Evolutionary conservation across 2,888 invertebrate species (phyloP).

Genomic region (Tipula unca): DNA sequence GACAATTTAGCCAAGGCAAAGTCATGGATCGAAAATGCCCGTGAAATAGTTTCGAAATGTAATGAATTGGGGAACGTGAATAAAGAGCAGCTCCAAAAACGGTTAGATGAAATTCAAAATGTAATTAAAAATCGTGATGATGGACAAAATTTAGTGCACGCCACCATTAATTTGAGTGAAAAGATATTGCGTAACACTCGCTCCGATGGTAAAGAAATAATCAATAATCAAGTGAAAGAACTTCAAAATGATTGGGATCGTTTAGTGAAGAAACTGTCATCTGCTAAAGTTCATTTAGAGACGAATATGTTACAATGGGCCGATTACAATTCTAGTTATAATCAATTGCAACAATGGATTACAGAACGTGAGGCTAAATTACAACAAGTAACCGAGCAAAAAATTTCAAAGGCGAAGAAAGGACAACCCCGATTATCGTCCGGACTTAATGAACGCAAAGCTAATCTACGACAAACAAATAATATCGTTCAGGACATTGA

Average conservation of each 20-base stretch:
- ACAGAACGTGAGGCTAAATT: slow-evolving; percentile 86
- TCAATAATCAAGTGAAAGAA: slow-evolving; percentile 79
- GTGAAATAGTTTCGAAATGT: slow-evolving; percentile 70
- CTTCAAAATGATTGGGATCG: slow-evolving; percentile 89
- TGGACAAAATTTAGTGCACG: slow-evolving; percentile 78
- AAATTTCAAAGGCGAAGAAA: slow-evolving; percentile 68
- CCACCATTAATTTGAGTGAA: slow-evolving; percentile 82
- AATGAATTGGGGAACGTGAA: slow-evolving; percentile 70
- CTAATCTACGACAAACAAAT: slow-evolving; percentile 81
- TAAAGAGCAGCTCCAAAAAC: slow-evolving; percentile 72
- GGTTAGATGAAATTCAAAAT: slow-evolving; percentile 71
- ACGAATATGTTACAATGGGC: slow-evolving; percentile 91
- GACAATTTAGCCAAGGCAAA: slow-evolving; percentile 66
- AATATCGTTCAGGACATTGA: slow-evolving; percentile 95
- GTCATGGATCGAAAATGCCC: slow-evolving; percentile 80
- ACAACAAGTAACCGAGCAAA: slow-evolving; percentile 81
- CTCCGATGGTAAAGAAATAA: slow-evolving; percentile 80
- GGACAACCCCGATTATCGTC: slow-evolving; percentile 71
- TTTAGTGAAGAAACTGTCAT: slow-evolving; percentile 82
- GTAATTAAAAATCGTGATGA: slow-evolving; percentile 73
- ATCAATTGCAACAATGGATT: slow-evolving; percentile 90
- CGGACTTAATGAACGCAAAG: slow-evolving; percentile 75
- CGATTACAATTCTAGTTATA: slow-evolving; percentile 88
- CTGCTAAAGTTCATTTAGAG: slow-evolving; percentile 83
- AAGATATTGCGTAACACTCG: slow-evolving; percentile 80